Conservation (phyloP, 2,113 vertebrate species). For the Rutilus rutilus region DNA sequence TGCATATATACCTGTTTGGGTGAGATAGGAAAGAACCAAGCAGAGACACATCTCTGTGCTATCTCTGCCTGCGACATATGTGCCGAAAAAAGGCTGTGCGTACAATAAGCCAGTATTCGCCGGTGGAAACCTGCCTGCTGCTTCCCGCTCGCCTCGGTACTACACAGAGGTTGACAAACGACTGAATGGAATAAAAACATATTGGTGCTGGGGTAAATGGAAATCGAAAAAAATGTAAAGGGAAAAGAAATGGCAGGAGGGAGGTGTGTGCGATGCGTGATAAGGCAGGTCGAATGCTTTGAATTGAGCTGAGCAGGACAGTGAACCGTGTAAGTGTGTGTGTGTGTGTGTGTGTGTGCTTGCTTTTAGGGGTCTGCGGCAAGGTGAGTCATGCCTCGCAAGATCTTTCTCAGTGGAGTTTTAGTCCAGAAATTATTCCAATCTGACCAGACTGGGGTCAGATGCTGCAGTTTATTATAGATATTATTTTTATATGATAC, state of each 20-base stretch:
- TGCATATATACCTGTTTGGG: slow-evolving; percentile 64
- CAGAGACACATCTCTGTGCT: slow-evolving; percentile 67
- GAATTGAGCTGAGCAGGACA: slow-evolving; percentile 54
- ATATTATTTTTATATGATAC: not conserved
- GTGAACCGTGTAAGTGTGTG: slow-evolving; percentile 28
- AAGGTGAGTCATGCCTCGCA: slow-evolving; percentile 5
- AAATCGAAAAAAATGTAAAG: slow-evolving; percentile 53
- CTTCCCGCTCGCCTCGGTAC: slow-evolving; percentile 35
- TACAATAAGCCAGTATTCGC: slow-evolving; percentile 54
- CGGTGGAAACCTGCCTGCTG: slow-evolving; percentile 46
- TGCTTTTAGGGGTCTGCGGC: slow-evolving; percentile 14
- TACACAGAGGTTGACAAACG: slow-evolving; percentile 50
- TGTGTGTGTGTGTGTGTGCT: slow-evolving; percentile 27
- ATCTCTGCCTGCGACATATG: slow-evolving; percentile 60
- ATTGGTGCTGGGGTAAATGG: slow-evolving; percentile 58
- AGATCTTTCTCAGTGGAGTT: slow-evolving; percentile 21
- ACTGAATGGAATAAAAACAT: slow-evolving; percentile 53
- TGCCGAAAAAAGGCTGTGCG: slow-evolving; percentile 41
- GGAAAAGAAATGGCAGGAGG: slow-evolving; percentile 44
- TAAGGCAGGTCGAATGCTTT: slow-evolving; percentile 62
- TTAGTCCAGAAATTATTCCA: not conserved
- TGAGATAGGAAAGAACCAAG: slow-evolving; percentile 66
- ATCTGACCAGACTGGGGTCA: not conserved
- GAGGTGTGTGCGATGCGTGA: slow-evolving; percentile 61
- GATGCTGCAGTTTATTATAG: not conserved